A percentile compares a stretch with the other conserved stretches of the same genome.
phyloP scores from a whole-genome alignment of 2,888 invertebrate species.

The Seladonia tumulorum region DNA sequence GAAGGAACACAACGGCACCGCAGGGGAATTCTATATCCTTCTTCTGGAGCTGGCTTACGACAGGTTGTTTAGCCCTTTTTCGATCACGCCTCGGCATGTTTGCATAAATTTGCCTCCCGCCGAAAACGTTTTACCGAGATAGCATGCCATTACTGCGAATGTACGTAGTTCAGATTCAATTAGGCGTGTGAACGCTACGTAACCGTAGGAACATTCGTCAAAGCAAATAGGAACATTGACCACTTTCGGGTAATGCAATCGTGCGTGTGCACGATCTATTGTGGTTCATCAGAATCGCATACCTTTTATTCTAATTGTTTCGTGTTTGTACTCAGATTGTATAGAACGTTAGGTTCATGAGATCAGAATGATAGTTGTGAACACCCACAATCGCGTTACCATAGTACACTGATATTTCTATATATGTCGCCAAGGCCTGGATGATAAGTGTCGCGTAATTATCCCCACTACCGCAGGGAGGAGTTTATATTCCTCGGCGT shows the following conservation, averaged over 20 bases:
- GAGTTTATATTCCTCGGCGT: no score
- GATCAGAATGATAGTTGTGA: not conserved
- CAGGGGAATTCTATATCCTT: constrained; percentile 76
- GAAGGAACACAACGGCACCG: constrained; percentile 68
- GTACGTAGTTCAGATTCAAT: constrained; percentile 23
- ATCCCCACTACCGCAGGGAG: no score
- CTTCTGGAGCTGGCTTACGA: constrained; percentile 77
- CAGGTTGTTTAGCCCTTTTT: constrained; percentile 70
- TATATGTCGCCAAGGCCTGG: no score
- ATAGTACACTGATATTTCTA: not conserved
- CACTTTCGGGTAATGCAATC: not conserved
- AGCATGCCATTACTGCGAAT: not conserved
- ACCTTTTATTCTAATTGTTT: not conserved
- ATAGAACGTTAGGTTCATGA: not conserved
- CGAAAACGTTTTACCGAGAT: constrained; percentile 5
- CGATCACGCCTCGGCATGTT: constrained; percentile 30
- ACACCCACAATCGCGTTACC: not conserved
- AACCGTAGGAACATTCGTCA: constrained; percentile 7
- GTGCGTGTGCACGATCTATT: not conserved
- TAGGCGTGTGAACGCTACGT: constrained; percentile 23
- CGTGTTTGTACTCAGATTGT: not conserved
- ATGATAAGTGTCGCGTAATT: no score
- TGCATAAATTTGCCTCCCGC: constrained; percentile 37
- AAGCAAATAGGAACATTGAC: constrained; percentile 12
- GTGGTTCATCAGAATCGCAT: not conserved